Percentiles rank a stretch among this genome's conserved stretches.
phyloP scores from a whole-genome alignment of 2,113 vertebrate genomes.

The Turdus rufiventris region DNA sequence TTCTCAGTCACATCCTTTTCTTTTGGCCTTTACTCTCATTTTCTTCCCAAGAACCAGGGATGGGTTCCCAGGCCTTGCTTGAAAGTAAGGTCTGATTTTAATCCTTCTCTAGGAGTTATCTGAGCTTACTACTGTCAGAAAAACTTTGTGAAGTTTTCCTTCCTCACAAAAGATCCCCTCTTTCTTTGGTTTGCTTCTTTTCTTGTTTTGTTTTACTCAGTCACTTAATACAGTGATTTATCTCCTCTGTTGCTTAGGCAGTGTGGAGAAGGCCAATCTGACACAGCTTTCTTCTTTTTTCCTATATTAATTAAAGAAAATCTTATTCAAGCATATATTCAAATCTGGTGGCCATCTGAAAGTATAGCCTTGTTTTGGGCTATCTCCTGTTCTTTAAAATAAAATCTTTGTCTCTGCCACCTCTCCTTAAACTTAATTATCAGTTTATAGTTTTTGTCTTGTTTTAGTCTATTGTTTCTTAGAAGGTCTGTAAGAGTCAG shows the following conservation, averaged over 20 bases:
- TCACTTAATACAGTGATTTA: not conserved
- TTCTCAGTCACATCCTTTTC: not conserved
- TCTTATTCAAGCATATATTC: not conserved
- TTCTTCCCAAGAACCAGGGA: not conserved
- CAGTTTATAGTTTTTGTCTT: not conserved
- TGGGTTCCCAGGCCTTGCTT: not conserved
- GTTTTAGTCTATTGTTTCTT: not conserved
- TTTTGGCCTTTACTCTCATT: not conserved
- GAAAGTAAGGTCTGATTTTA: not conserved
- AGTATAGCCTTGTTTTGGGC: not conserved
- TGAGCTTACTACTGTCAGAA: not conserved
- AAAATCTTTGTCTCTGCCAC: not conserved
- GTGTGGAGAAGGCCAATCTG: not conserved
- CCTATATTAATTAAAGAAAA: not conserved
- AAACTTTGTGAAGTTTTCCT: not conserved
- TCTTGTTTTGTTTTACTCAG: not conserved
- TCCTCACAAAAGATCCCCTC: not conserved
- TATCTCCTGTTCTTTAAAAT: not conserved
- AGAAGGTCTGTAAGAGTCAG: not conserved
- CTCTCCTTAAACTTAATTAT: not conserved
- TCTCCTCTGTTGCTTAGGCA: not conserved
- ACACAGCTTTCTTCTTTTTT: not conserved
- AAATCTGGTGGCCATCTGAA: not conserved
- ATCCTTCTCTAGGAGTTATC: not conserved
- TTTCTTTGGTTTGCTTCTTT: not conserved